Base-by-base conservation (phyloP, 2,113 vertebrate genomes). In the Girardinichthys multiradiatus region DNA sequence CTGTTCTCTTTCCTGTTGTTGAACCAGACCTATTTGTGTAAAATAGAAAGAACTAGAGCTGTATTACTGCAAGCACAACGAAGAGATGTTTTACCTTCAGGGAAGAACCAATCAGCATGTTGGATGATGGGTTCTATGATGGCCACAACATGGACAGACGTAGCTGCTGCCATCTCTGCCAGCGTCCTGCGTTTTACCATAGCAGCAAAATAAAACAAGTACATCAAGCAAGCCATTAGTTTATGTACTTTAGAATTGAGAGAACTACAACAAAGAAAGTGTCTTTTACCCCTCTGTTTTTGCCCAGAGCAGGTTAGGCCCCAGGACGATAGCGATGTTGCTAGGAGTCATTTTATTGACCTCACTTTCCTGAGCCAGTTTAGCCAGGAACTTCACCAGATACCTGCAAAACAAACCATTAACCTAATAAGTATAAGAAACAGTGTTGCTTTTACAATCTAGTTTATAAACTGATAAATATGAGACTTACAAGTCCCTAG, bases 51-150 rank as follows among this genome's bases (percentile, higher is more conserved):
- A 57, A 57, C 21, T 57, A 10, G 4, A 26, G 12, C 10, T 12
- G n/a, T 27, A n/a, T n/a, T n/a, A 26, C 54, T 57, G 54, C 29
- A 30, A 30, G 4, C 26, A 24, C 13, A 30, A 51, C 42, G 24
- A 28, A 6, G 12, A 57, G 14, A 26, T 39, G 27, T 48, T 71
- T 80, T 92, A 99, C 98, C 98, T 81, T 95, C 98, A 39, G 97
- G 96, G 86, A 99, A 99, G 94, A 99, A 99, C 97, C 97, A 99
- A 86, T 97, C 95, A 0, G 97, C 96, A 0, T 99, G 98, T 87
- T 97, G 97, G 77, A 99, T 98, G 26, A 99, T 96, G 29, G 96
- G 97, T 64, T 99, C 97, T 2, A 99, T 97, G 63, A 99, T 96
- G 0, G 97, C 95, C 1, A 98, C 96, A 81, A 97, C 98, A 0